Conservation (phyloP, 2,888 invertebrate species). For the Lingula anatina region DNA sequence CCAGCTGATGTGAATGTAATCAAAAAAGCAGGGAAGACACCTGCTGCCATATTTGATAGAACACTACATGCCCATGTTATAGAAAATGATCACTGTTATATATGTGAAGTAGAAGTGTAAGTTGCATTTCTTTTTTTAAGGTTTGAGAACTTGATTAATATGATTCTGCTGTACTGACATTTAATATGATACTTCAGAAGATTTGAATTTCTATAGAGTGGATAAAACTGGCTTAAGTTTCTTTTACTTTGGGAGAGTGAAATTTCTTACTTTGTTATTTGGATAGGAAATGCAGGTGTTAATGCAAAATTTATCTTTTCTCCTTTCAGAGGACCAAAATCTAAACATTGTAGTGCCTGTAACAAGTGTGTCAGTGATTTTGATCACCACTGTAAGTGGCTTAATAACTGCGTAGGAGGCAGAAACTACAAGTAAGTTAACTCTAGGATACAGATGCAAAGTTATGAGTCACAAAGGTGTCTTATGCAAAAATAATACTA, state of each 20-base stretch:
- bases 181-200: too few relatives aligned
- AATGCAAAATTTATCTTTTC: too few relatives aligned
- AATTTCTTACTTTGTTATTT: too few relatives aligned
- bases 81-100: slow-evolving; percentile 87
- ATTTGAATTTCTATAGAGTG: too few relatives aligned
- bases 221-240: too few relatives aligned
- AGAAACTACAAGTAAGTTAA: slow-evolving; percentile 70
- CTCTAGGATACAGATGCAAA: not conserved
- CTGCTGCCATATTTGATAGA: slow-evolving; percentile 81
- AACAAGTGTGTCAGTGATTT: slow-evolving; percentile 94
- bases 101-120: slow-evolving; percentile 67
- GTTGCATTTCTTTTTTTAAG: slow-evolving; percentile 52
- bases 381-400: slow-evolving; percentile 98
- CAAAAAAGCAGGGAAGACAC: slow-evolving; percentile 54
- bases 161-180: too few relatives aligned
- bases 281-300: too few relatives aligned
- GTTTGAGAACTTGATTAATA: too few relatives aligned
- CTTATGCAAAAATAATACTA: too few relatives aligned
- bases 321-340: slow-evolving; percentile 40
- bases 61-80: slow-evolving; percentile 86
- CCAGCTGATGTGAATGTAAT: slow-evolving; percentile 77
- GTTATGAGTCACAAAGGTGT: too few relatives aligned
- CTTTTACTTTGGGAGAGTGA: too few relatives aligned
- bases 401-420: slow-evolving; percentile 93
- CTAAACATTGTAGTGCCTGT: slow-evolving; percentile 91